phyloP scores from a whole-genome alignment of 2,797 vertebrate species.

The Etheostoma nigrum region DNA sequence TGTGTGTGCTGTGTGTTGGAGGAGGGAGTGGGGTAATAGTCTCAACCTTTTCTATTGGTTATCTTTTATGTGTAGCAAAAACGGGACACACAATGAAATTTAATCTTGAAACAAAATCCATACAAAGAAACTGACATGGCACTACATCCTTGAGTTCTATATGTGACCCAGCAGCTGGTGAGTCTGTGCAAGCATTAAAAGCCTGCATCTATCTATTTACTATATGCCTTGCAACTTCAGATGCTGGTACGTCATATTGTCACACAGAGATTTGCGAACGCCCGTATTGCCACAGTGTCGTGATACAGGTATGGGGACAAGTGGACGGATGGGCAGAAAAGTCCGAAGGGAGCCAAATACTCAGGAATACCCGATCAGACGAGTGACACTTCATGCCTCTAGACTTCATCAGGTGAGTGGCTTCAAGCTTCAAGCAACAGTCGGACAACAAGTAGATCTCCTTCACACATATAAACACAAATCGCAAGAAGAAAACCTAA shows the following conservation, averaged over 20 bases:
- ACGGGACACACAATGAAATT: neutral
- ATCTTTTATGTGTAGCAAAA: constrained; percentile 23
- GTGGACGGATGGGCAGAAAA: constrained; percentile 28
- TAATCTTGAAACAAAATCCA: constrained; percentile 17
- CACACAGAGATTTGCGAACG: constrained; percentile 32
- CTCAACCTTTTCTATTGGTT: constrained; percentile 10
- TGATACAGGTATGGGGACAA: constrained; percentile 16
- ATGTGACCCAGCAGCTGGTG: constrained; percentile 23
- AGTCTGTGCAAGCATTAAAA: constrained; percentile 29
- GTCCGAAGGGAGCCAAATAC: constrained; percentile 21
- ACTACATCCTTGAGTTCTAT: constrained; percentile 22
- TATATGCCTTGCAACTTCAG: constrained; percentile 13
- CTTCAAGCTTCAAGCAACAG: constrained; percentile 51
- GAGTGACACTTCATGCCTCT: constrained; percentile 15
- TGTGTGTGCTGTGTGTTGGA: constrained; percentile 1
- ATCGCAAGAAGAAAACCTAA: constrained; percentile 25
- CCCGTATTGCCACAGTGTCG: constrained; percentile 17
- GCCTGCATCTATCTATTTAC: constrained; percentile 6
- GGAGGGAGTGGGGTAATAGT: constrained; percentile 9
- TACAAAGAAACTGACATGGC: constrained; percentile 13
- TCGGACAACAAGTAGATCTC: constrained; percentile 25
- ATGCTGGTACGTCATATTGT: constrained; percentile 29
- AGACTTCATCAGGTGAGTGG: constrained; percentile 32
- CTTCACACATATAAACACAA: constrained; percentile 38
- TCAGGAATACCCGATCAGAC: constrained; percentile 17